These are phyloP conservation scores for Hyphantria cunea DNA, from an alignment of 1,140 invertebrate species.

Conservation along the genomic window DNA sequence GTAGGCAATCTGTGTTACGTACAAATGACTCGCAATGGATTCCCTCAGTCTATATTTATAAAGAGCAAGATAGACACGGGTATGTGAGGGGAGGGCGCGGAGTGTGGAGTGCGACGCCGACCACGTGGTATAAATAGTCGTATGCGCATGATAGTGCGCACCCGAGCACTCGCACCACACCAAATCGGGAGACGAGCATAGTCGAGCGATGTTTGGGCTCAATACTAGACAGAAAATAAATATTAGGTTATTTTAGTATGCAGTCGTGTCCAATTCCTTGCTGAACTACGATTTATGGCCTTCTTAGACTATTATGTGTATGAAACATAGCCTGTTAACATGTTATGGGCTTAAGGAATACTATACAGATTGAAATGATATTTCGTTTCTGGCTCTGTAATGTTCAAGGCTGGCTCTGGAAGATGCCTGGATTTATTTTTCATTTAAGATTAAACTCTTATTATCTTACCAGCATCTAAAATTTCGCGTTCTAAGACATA, in stretches of 20 bases:
- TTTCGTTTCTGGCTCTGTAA: too few relatives aligned
- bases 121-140: slow-evolving; percentile 67
- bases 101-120: slow-evolving; percentile 25
- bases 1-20: slow-evolving; percentile 17
- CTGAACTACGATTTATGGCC: too few relatives aligned
- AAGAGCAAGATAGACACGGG: slow-evolving; percentile 43
- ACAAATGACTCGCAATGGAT: slow-evolving; percentile 58
- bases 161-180: slow-evolving; percentile 47
- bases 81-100: slow-evolving; percentile 12
- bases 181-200: slow-evolving; percentile 64
- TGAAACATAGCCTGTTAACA: too few relatives aligned
- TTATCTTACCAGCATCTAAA: too few relatives aligned
- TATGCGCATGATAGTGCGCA: slow-evolving; percentile 47
- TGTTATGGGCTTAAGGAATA: too few relatives aligned
- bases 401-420: too few relatives aligned
- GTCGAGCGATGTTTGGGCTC: slow-evolving; percentile 26
- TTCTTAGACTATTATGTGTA: too few relatives aligned
- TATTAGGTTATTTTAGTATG: not conserved
- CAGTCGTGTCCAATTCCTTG: too few relatives aligned
- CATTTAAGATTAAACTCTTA: too few relatives aligned
- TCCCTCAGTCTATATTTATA: slow-evolving; percentile 66
- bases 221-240: slow-evolving; percentile 21
- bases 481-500: too few relatives aligned
- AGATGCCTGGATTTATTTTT: too few relatives aligned
- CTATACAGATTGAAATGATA: too few relatives aligned